Base-by-base conservation (phyloP, 1,140 invertebrate species). In the Cyclargus thomasi region DNA sequence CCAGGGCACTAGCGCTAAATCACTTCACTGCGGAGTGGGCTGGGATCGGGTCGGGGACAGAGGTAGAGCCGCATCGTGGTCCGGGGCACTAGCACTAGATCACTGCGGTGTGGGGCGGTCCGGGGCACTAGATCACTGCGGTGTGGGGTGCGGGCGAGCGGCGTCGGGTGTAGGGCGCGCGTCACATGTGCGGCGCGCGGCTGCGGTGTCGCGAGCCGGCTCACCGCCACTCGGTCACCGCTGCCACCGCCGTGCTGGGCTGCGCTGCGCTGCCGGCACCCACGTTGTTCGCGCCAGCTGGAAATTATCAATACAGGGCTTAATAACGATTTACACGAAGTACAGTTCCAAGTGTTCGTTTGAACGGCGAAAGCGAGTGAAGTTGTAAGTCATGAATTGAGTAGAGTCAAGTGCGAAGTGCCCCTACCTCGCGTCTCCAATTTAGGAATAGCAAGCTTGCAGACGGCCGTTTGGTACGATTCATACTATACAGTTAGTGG, bases 151-250 rank as follows among this genome's bases (percentile, higher is more conserved):
- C 55, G 18, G 55, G 20, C 17, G 55, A 21, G 55, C 29, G 36
- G 57, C 22, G 20, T 57, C 63, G 47, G 53, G 11, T 22, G 39
- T 18, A 55, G 67, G 66, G 69, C 53, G 23, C 69, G 62, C 57
- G 53, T 63, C 63, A 16, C 55, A 63, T 23, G 69, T 65, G 67
- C 29, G 47, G 70, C 55, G 62, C 53, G 67, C 64, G 63, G 64
- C 21, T 65, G 63, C 69, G 67, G 53, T 70, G 70, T 55, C 39
- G 62, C 39, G 71, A 71, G 68, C 70, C 21, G 64, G 73, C 80
- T 85, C 85, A 85, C 85, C 85, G 85, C 82, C 85, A 84, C 79
- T 87, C 85, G 20, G 82, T 74, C 67, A 84, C 75, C 64, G 85
- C 83, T 20, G 85, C 80, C 73, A 85, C 85, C 22, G 85, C 75